Percentiles rank a stretch among this genome's conserved stretches.
Evolutionary conservation across 2,113 vertebrate species (phyloP).

Genomic region (Otolemur garnettii): DNA sequence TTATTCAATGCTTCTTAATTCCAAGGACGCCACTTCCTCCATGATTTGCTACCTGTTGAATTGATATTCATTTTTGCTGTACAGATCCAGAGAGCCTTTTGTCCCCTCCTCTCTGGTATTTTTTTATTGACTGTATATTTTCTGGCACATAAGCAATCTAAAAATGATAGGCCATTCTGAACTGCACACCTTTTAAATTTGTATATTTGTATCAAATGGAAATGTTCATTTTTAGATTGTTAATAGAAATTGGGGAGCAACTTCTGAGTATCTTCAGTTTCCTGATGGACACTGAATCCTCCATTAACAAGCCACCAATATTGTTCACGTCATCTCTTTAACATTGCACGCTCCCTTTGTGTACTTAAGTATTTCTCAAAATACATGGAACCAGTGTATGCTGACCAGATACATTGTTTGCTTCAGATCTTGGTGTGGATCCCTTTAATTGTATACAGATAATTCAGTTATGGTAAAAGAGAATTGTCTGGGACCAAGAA

Average conservation of each 20-base stretch:
- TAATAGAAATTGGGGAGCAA: constrained; percentile 73
- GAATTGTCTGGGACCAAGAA: constrained; percentile 77
- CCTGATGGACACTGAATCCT: constrained; percentile 65
- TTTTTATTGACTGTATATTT: constrained; percentile 91
- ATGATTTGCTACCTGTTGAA: constrained; percentile 81
- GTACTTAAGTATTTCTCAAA: constrained; percentile 58
- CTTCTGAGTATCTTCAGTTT: constrained; percentile 77
- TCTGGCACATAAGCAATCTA: constrained; percentile 88
- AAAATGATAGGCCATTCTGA: constrained; percentile 86
- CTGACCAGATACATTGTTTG: constrained; percentile 67
- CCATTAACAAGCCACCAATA: constrained; percentile 49
- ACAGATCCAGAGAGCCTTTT: constrained; percentile 89
- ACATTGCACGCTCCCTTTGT: constrained; percentile 66
- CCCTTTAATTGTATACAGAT: constrained; percentile 70
- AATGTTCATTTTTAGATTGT: constrained; percentile 82
- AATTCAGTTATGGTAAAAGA: constrained; percentile 68
- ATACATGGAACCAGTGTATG: constrained; percentile 63
- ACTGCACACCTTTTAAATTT: constrained; percentile 88
- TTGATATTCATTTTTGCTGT: constrained; percentile 85
- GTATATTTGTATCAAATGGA: constrained; percentile 89
- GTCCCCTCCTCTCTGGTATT: constrained; percentile 90
- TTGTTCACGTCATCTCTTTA: constrained; percentile 46
- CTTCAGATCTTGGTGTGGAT: constrained; percentile 69
- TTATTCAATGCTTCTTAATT: constrained; percentile 78
- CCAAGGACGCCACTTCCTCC: constrained; percentile 73